Conservation (phyloP, 2,797 vertebrate genomes). For the Schizothorax lantsangensis region DNA sequence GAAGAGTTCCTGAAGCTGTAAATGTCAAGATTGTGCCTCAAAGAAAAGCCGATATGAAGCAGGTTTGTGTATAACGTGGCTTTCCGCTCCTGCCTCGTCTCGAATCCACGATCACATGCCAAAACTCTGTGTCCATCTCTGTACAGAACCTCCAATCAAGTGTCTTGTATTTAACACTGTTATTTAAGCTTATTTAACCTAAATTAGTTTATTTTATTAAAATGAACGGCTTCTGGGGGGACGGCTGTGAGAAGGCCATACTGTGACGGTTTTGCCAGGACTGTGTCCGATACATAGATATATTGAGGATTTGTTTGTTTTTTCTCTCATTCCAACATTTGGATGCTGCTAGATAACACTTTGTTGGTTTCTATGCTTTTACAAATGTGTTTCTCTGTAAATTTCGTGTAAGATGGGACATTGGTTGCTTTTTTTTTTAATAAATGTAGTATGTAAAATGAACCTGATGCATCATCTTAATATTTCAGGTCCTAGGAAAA, state of each 20-base stretch:
- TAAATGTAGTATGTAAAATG: conserved; percentile 82
- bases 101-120: conserved; percentile 79
- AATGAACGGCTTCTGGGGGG: conserved; percentile 79
- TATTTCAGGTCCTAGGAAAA: neutral
- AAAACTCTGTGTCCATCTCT: conserved; percentile 88
- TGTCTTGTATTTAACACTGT: conserved; percentile 97
- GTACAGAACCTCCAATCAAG: conserved; percentile 92
- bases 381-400: conserved; percentile 82
- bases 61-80: conserved; percentile 81
- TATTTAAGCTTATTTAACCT: conserved; percentile 99
- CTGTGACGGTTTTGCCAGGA: conserved; percentile 81
- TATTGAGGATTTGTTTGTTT: conserved; percentile 74
- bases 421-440: conserved; percentile 77
- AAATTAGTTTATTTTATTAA: conserved; percentile 87
- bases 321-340: conserved; percentile 82
- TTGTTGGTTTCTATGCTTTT: conserved; percentile 93
- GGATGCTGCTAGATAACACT: conserved; percentile 93
- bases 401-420: conserved; percentile 88
- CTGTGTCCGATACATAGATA: conserved; percentile 79
- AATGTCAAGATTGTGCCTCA: conserved; percentile 89
- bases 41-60: conserved; percentile 74
- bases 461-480: neutral
- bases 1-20: conserved; percentile 81
- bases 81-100: conserved; percentile 83
- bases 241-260: conserved; percentile 79